phyloP scores from a whole-genome alignment of 2,888 invertebrate genomes.

The Harpalus rufipes region DNA sequence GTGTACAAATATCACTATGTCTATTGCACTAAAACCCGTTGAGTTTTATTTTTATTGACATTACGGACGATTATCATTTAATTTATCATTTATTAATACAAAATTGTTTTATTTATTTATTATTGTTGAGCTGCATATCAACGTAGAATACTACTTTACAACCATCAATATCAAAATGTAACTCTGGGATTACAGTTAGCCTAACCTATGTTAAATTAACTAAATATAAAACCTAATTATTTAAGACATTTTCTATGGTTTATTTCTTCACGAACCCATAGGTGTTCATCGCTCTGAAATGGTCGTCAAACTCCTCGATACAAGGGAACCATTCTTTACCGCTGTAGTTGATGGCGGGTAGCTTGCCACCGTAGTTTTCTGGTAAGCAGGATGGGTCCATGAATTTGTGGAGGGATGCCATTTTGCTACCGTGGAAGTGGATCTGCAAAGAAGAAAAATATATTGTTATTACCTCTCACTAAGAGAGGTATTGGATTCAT shows the following conservation, averaged over 20 bases:
- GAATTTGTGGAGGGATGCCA: conserved; percentile 87
- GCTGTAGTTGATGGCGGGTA: conserved; percentile 87
- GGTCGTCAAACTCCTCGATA: conserved; percentile 82
- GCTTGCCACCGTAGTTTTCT: conserved; percentile 86
- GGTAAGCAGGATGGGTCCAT: conserved; percentile 85
- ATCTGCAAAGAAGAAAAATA: conserved; percentile 78
- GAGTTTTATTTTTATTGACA: no score
- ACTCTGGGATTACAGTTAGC: conserved; percentile 18
- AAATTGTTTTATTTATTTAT: conserved; percentile 4
- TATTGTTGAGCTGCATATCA: neutral
- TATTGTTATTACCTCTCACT: no score
- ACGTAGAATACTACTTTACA: neutral
- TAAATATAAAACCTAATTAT: neutral
- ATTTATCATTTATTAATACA: conserved; percentile 1
- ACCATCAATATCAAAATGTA: conserved; percentile 30
- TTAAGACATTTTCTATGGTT: neutral
- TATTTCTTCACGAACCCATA: conserved; percentile 82
- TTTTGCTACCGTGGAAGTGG: conserved; percentile 90
- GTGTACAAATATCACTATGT: no score
- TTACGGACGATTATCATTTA: neutral
- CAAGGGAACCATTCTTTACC: conserved; percentile 89
- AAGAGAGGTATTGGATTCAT: no score
- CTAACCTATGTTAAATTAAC: conserved; percentile 11
- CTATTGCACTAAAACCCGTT: no score
- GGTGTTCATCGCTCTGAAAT: conserved; percentile 84